Base-by-base conservation (phyloP, 2,797 vertebrate species). In the Pteronotus mesoamericanus region DNA sequence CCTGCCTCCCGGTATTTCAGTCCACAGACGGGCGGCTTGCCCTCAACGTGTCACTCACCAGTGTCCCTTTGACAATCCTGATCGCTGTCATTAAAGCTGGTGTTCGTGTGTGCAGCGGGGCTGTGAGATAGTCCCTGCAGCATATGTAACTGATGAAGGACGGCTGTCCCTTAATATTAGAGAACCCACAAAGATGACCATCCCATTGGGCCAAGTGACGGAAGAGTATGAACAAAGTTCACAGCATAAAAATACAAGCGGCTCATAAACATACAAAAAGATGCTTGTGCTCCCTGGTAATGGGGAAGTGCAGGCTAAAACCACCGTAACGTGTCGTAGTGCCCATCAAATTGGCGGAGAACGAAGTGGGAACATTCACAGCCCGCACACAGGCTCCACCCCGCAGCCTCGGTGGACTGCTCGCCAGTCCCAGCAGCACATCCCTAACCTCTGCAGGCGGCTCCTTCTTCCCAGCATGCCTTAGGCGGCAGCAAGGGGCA, bases 1-100 rank as follows among this genome's bases (percentile, higher is more conserved):
- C 29, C 51, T 15, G 6, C 9, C 34, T 42, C 6, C 0, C 12
- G 6, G 68, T 0, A 0, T 29, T 22, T 42, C 51, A 8, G 53
- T 5, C 34, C 24, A 3, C 16, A 0, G 48, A n/a, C 18, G 66
- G 21, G 1, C 5, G 1, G 6, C 39, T 21, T 57, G 59, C 26
- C 79, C 15, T 34, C 29, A 4, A 18, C 34, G 44, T 82, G 48
- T 37, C 14, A 3, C 9, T 46, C 39, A 12, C 42, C 39, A 9
- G 29, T 16, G 80, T 21, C 26, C 68, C 68, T 74, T 21, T 37
- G 51, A 69, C 86, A 19, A 15, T 4, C 37, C 32, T 39, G 34
- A 61, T 78, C 6, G 14, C 55, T 44, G 1, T 51, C 48, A 72
- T n/a, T 61, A 51, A 57, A 57, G 66, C 37, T 44, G 44, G 61